A percentile compares a stretch with the other conserved stretches of the same genome.
phyloP scores from a whole-genome alignment of 2,113 vertebrate genomes.

The Phrynosoma platyrhinos region DNA sequence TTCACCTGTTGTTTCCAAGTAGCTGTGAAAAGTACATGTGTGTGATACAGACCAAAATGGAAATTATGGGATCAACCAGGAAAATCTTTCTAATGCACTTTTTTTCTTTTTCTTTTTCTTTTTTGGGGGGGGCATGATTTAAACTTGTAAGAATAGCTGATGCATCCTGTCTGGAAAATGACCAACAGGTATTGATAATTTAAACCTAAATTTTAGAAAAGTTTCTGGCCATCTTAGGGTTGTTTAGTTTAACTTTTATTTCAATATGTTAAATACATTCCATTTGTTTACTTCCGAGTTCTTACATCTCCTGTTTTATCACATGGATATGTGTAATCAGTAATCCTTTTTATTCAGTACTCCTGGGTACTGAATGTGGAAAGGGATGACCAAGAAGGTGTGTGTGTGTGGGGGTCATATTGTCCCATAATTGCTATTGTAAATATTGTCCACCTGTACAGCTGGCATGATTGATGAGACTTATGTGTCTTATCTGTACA shows the following conservation, averaged over 20 bases:
- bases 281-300: conserved; percentile 55
- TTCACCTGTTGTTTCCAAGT: neutral
- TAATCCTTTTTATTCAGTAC: neutral
- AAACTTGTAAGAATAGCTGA: neutral
- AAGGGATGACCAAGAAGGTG: neutral
- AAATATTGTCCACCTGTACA: neutral
- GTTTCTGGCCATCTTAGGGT: conserved; percentile 26
- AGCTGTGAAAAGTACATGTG: conserved; percentile 20
- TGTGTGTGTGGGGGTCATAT: neutral
- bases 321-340: neutral
- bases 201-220: neutral
- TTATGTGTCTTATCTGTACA: neutral
- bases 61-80: conserved; percentile 5
- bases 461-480: neutral
- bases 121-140: neutral
- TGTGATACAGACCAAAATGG: conserved; percentile 15
- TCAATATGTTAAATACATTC: conserved; percentile 54
- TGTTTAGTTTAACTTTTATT: neutral
- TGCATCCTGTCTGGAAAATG: neutral
- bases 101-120: neutral
- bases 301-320: conserved; percentile 6
- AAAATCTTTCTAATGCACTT: neutral
- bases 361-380: neutral
- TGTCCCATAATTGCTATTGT: neutral
- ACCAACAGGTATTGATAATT: conserved; percentile 15